Percentiles rank a stretch among this genome's conserved stretches.
Evolutionary conservation across 2,113 vertebrate genomes (phyloP).

Genomic region (Solea solea): DNA sequence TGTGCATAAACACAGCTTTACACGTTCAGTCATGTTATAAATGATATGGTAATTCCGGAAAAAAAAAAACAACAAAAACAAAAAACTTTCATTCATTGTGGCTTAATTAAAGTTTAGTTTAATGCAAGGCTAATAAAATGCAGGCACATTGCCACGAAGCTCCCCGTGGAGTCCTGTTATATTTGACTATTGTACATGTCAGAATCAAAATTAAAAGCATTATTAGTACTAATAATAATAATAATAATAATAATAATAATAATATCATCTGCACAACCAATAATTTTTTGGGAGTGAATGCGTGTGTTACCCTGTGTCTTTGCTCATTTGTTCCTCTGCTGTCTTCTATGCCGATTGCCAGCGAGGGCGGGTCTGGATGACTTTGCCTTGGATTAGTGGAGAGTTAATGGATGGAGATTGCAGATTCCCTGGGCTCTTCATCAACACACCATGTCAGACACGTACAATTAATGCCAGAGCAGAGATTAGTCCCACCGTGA

Average conservation of each 20-base stretch:
- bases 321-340: not conserved
- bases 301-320: not conserved
- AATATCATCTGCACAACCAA: not conserved
- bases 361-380: not conserved
- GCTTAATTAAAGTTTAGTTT: not conserved
- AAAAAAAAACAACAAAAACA: too few relatives aligned
- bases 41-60: not conserved
- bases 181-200: not conserved
- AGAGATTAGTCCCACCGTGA: constrained; percentile 33
- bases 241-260: not conserved
- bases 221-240: too few relatives aligned
- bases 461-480: constrained; percentile 37
- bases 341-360: constrained; percentile 9
- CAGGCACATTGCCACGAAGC: not conserved
- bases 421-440: constrained; percentile 23
- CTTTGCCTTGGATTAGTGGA: constrained; percentile 36
- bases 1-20: not conserved
- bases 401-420: constrained; percentile 48
- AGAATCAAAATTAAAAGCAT: not conserved
- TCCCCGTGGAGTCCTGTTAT: not conserved
- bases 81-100: not conserved
- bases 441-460: constrained; percentile 33
- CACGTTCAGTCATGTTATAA: not conserved
- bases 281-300: not conserved
- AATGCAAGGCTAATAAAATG: constrained; percentile 8